Percentiles rank a stretch among this genome's conserved stretches.
These are phyloP conservation scores for Isoperla grammatica DNA, from an alignment of 2,888 invertebrate species.

Conservation along the genomic window DNA sequence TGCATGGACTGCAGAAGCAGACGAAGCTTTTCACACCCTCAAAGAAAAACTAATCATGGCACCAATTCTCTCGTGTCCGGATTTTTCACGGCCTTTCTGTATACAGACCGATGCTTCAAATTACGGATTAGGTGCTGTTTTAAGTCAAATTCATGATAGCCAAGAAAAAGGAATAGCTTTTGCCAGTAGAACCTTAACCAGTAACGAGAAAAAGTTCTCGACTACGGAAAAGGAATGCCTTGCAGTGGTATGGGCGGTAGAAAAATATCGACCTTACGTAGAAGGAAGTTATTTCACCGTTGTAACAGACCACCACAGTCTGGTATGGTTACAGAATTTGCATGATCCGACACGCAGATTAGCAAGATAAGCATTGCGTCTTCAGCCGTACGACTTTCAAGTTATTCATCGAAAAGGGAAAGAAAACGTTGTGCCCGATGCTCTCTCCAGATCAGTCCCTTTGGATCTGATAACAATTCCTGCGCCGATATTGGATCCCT, in stretches of 20 bases:
- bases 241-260: constrained; percentile 13
- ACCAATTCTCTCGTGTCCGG: constrained; percentile 32
- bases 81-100: constrained; percentile 30
- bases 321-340: constrained; percentile 15
- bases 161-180: constrained; percentile 22
- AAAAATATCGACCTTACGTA: constrained; percentile 18
- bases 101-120: constrained; percentile 35
- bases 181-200: constrained; percentile 5
- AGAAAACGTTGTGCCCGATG: constrained; percentile 37
- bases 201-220: constrained; percentile 8
- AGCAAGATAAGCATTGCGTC: constrained; percentile 10
- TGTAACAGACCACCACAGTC: constrained; percentile 1
- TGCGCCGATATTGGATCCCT: constrained; percentile 5
- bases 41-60: constrained; percentile 23
- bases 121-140: constrained; percentile 35
- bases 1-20: neutral
- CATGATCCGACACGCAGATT: neutral
- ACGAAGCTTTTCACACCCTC: constrained; percentile 24
- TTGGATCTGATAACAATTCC: neutral
- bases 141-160: constrained; percentile 27
- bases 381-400: constrained; percentile 36
- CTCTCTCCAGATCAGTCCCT: constrained; percentile 31
- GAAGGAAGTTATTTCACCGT: constrained; percentile 14
- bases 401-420: constrained; percentile 36
- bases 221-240: constrained; percentile 1